Conservation (phyloP, 2,113 vertebrate species). For the Scomber japonicus region DNA sequence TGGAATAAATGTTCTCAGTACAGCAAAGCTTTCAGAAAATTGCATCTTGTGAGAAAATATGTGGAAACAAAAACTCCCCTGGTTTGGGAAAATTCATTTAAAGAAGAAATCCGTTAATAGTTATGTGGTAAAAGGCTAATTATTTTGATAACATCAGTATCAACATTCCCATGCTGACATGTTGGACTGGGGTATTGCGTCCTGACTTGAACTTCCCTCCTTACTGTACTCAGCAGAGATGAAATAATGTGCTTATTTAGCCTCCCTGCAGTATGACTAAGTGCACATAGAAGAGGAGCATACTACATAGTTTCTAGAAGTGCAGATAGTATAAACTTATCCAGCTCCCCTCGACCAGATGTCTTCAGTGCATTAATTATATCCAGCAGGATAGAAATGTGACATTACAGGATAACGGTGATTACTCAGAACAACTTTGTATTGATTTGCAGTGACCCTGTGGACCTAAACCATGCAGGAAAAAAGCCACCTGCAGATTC, state of each 20-base stretch:
- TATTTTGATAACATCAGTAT: slow-evolving; percentile 23
- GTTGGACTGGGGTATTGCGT: background rate
- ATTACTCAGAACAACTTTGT: too few relatives aligned
- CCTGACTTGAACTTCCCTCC: slow-evolving; percentile 18
- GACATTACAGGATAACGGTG: too few relatives aligned
- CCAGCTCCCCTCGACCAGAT: background rate
- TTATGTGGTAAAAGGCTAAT: background rate
- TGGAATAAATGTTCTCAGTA: background rate
- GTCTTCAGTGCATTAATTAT: background rate
- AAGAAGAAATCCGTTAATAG: slow-evolving; percentile 4
- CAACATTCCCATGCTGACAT: background rate
- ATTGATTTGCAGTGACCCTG: too few relatives aligned
- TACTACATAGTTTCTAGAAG: slow-evolving; percentile 2
- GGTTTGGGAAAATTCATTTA: background rate
- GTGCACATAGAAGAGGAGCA: slow-evolving; percentile 1
- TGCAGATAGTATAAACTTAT: background rate
- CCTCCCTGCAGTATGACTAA: background rate
- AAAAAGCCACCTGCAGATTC: too few relatives aligned
- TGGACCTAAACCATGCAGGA: too few relatives aligned
- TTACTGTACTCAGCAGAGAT: background rate
- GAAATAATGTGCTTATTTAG: background rate
- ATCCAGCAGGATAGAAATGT: too few relatives aligned
- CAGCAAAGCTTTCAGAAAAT: too few relatives aligned
- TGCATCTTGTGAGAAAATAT: background rate
- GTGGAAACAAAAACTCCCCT: background rate